Evolutionary conservation across 2,113 vertebrate species (phyloP).

Genomic region (Erythrocercus mccallii): DNA sequence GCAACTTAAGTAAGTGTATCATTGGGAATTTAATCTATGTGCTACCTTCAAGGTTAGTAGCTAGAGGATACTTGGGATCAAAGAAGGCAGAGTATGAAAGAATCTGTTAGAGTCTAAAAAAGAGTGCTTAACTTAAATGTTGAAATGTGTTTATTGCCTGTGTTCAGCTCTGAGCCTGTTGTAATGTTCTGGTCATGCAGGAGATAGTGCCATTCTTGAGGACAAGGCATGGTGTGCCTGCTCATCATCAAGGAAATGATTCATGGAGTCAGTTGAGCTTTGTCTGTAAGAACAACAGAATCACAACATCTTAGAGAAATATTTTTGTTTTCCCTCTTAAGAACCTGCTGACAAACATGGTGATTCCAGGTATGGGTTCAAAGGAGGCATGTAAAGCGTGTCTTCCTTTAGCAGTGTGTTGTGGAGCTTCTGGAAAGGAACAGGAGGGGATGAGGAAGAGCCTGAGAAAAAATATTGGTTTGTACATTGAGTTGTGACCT

Average conservation of each 20-base stretch:
- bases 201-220: background rate
- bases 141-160: background rate
- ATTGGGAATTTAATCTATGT: conserved; percentile 27
- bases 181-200: background rate
- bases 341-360: background rate
- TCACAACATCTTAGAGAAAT: background rate
- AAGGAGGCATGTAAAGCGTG: background rate
- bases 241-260: background rate
- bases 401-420: background rate
- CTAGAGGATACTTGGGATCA: conserved; percentile 39
- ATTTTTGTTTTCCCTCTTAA: background rate
- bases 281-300: background rate
- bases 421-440: background rate
- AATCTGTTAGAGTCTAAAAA: background rate
- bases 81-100: conserved; percentile 12
- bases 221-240: background rate
- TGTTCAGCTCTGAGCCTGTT: background rate
- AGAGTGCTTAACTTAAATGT: background rate
- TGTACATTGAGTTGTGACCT: background rate
- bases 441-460: background rate
- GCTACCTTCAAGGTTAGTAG: conserved; percentile 35
- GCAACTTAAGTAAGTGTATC: conserved; percentile 14
- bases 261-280: background rate
- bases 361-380: background rate
- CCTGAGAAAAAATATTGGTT: background rate